Base-by-base conservation (phyloP, 2,797 vertebrate genomes). In the Sebastes hopkinsi region DNA sequence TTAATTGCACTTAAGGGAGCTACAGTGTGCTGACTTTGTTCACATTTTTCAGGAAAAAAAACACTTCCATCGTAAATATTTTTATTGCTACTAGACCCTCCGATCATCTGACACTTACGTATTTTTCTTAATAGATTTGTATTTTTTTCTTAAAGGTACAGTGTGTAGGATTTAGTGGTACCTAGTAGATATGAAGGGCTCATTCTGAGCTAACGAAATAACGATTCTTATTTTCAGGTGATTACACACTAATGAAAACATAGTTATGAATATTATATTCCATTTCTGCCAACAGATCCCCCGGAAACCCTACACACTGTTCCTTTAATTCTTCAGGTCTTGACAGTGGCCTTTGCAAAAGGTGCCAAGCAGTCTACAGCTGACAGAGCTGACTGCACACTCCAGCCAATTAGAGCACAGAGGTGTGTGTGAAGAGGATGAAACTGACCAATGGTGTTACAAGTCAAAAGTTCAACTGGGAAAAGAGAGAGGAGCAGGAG, bases 391-490 rank as follows among this genome's bases (percentile, higher is more conserved):
- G 55, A 72, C 8, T 3, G 2, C 22, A 76, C 38, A 13, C 42
- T 54, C 3, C n/a, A 87, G 79, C 85, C 90, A 87, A 79, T 85
- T 4, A 84, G 66, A 87, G 72, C 60, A 16, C 56, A 71, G 82
- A 46, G 32, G 38, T 7, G 38, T 6, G 34, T 61, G 46, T 59
- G 30, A 74, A 38, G 29, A 22, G 14, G 58, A 14, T 34, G 12
- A 60, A 76, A 83, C 20, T 76, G 70, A 66, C 79, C 80, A 91
- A 80, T 88, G 36, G 50, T n/a, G 42, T 27, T 16, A 59, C 5
- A 62, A 67, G 77, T 87, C 58, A 82, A 79, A 79, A 65, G 67
- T 82, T 90, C 29, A 83, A 10, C 77, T 36, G 34, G n/a, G 13
- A 71, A 34, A 59, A 58, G n/a, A 58, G 23, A 36, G 29, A 23